A percentile compares a stretch with the other conserved stretches of the same genome.
phyloP scores from a whole-genome alignment of 2,797 vertebrate genomes.

The Neosilurus hyrtlii region DNA sequence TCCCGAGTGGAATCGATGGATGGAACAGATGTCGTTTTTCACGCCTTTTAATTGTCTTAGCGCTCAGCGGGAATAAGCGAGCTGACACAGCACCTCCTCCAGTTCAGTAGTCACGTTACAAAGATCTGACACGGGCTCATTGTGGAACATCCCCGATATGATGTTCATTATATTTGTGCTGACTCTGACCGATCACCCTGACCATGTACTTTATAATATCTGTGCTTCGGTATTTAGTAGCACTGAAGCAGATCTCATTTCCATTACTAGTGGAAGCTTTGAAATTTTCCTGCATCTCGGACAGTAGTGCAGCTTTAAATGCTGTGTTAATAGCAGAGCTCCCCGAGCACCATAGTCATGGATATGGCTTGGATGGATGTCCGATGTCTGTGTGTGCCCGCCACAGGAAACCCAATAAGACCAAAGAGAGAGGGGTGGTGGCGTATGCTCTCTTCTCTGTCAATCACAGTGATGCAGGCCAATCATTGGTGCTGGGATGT shows the following conservation, averaged over 20 bases:
- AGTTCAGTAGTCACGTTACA: not conserved
- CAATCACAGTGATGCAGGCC: too few species aligned
- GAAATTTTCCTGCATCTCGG: too few species aligned
- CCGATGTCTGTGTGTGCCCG: too few species aligned
- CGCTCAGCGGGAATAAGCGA: slow-evolving; percentile 1
- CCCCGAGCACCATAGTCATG: too few species aligned
- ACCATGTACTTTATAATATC: not conserved
- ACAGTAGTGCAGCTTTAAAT: not conserved
- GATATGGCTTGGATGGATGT: too few species aligned
- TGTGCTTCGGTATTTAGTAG: not conserved
- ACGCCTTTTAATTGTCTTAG: slow-evolving; percentile 5
- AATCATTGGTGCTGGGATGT: too few species aligned
- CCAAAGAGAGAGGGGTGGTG: too few species aligned
- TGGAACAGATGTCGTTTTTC: not conserved
- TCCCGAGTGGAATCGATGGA: not conserved
- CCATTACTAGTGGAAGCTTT: too few species aligned
- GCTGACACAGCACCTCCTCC: slow-evolving; percentile 4
- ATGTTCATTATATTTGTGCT: not conserved
- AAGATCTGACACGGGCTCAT: not conserved
- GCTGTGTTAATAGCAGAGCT: not conserved
- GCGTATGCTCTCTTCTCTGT: too few species aligned
- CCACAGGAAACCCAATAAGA: too few species aligned
- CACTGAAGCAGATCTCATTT: not conserved
- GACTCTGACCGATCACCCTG: not conserved
- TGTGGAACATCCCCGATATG: not conserved